Percentiles rank a stretch among this genome's conserved stretches.
Evolutionary conservation across 2,888 invertebrate genomes (phyloP).

Genomic region (Subacronicta megacephala): DNA sequence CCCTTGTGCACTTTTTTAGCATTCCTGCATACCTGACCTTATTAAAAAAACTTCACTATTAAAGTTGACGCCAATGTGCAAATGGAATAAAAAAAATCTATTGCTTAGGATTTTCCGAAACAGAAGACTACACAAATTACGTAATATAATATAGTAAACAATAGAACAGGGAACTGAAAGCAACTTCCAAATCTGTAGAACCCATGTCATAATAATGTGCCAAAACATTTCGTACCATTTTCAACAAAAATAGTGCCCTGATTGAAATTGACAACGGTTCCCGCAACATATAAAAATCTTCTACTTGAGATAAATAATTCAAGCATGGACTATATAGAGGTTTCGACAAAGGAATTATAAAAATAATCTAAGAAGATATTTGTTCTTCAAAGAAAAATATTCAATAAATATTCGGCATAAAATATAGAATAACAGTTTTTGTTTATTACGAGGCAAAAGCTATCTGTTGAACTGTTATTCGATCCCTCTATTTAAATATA

Average conservation of each 20-base stretch:
- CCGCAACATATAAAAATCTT: constrained; percentile 17
- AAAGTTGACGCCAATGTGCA: neutral
- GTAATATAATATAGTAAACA: neutral
- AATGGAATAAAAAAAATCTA: neutral
- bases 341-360: neutral
- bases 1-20: too few species aligned
- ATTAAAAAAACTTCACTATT: too few species aligned
- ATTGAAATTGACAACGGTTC: constrained; percentile 56
- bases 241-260: constrained; percentile 23
- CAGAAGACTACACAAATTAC: too few species aligned
- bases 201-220: constrained; percentile 37
- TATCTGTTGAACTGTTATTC: too few species aligned
- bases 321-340: neutral
- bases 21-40: too few species aligned
- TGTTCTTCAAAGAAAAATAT: too few species aligned
- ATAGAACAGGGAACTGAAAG: constrained; percentile 9
- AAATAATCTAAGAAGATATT: neutral
- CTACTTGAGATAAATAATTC: constrained; percentile 17
- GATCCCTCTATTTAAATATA: too few species aligned
- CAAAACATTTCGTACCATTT: constrained; percentile 25
- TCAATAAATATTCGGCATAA: too few species aligned
- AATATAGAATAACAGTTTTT: too few species aligned
- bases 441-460: too few species aligned
- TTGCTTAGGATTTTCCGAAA: too few species aligned
- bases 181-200: constrained; percentile 14